Conservation (phyloP, 2,113 vertebrate species). For the Bubo bubo region DNA sequence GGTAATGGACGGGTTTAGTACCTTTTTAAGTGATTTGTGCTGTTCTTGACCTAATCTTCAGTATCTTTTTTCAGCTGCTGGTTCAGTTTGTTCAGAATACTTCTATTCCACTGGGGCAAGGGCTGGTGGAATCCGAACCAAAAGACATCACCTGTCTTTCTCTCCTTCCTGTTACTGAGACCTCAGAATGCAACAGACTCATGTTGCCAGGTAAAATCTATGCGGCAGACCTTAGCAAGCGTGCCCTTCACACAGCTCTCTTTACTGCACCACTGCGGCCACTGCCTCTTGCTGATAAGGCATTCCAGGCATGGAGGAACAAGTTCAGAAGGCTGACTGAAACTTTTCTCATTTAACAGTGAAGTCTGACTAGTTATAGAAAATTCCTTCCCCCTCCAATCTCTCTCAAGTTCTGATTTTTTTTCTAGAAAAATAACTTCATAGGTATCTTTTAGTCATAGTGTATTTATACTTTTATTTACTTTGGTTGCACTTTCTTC, state of each 20-base stretch:
- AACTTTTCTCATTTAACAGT: background rate
- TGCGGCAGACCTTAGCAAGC: background rate
- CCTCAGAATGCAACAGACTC: slow-evolving; percentile 88
- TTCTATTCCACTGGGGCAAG: slow-evolving; percentile 92
- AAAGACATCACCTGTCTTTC: slow-evolving; percentile 89
- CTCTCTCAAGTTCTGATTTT: background rate
- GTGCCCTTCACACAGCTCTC: background rate
- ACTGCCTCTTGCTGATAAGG: background rate
- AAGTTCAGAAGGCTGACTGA: background rate
- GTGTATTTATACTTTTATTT: background rate
- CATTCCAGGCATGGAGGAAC: background rate
- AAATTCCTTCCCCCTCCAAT: background rate
- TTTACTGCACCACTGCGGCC: background rate
- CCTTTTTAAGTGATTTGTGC: background rate
- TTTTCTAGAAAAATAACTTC: background rate
- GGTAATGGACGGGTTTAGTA: background rate
- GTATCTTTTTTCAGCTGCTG: slow-evolving; percentile 85
- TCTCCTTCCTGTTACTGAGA: slow-evolving; percentile 85
- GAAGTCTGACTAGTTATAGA: background rate
- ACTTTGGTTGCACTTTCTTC: slow-evolving; percentile 27
- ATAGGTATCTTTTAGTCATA: background rate
- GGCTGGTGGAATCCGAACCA: slow-evolving; percentile 87
- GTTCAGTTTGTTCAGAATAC: slow-evolving; percentile 99
- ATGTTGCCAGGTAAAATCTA: slow-evolving; percentile 87
- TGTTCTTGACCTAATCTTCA: slow-evolving; percentile 39